phyloP scores from a whole-genome alignment of 2,888 invertebrate species.

The Cephus spinipes region DNA sequence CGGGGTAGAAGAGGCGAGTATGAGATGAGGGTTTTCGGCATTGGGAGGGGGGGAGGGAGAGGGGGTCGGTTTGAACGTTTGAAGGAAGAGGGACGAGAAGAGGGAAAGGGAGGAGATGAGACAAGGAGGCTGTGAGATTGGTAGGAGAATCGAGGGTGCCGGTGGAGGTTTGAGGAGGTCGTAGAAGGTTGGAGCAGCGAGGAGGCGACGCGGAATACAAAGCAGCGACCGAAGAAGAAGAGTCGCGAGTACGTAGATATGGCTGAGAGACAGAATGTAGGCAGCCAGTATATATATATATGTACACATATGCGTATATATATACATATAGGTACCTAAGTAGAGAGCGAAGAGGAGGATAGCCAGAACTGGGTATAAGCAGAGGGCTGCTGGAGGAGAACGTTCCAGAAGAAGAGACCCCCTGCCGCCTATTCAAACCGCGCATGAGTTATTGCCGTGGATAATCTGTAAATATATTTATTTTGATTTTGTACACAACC shows the following conservation, averaged over 20 bases:
- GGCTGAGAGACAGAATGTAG: slow-evolving; percentile 9
- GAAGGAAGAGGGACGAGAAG: slow-evolving; percentile 23
- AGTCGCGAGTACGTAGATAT: slow-evolving; percentile 28
- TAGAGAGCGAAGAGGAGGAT: slow-evolving; percentile 28
- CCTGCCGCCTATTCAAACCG: slow-evolving; percentile 64
- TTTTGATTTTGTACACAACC: slow-evolving; percentile 62
- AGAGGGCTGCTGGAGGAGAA: slow-evolving; percentile 30
- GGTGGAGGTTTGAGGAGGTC: slow-evolving; percentile 33
- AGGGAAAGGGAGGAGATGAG: slow-evolving; percentile 22
- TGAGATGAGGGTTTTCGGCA: slow-evolving; percentile 37
- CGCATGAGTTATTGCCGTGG: slow-evolving; percentile 61
- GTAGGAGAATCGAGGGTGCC: slow-evolving; percentile 35
- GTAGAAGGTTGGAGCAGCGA: slow-evolving; percentile 33
- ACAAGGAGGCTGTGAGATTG: slow-evolving; percentile 22
- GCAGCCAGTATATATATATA: not conserved
- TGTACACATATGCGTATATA: not conserved
- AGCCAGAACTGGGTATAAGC: not conserved
- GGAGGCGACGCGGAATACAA: slow-evolving; percentile 61
- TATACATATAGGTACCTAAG: slow-evolving; percentile 15
- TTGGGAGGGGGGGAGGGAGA: slow-evolving; percentile 27
- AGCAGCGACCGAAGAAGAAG: slow-evolving; percentile 49
- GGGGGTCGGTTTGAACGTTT: slow-evolving; percentile 15
- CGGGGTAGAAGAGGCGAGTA: slow-evolving; percentile 32
- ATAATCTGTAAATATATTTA: slow-evolving; percentile 66
- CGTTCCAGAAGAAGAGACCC: slow-evolving; percentile 50